Evolutionary conservation across 1,140 invertebrate species (phyloP), one percentile per base, ranked within the genome.

Genomic region (Drosophila tani): DNA sequence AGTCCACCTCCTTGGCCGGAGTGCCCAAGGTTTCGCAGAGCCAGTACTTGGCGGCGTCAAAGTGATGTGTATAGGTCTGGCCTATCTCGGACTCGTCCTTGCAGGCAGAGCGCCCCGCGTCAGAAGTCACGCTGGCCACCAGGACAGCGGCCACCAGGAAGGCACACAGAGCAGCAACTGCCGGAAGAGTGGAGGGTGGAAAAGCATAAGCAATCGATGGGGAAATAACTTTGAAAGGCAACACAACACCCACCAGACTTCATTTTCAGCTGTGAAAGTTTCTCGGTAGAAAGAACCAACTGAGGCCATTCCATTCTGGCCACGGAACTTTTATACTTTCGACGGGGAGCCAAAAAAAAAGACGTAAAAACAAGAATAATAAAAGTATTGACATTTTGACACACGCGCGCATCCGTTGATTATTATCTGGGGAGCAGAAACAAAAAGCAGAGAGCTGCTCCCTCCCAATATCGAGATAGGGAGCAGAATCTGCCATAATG

Each of bases 1-100:
- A 92, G 49, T 92, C 91, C 21, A 83, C 46, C 49, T 92, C 91
- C 17, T 74, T 81, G 64, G 91, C 91, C 2, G 79, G 49, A 2
- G 35, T 66, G 35, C 62, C 68, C 14, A 91, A 58, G 5, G 62
- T 79, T 59, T 92, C 91, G 77, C 91, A 92, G 32, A 75, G 79
- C 91, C 91, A 92, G 64, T 91, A 92, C 58, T 92, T 92, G 45
- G 91, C 77, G 24, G 91, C 81, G 56, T 92, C 91, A 62, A 91
- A 92, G 46, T 92, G 91, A 56, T 92, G 83, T 1, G 83, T 51
- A 29, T 79, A 92, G 14, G 87, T 91, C 53, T 92, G 49, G 0
- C 91, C 91, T 17, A 92, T 21, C 55, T 92, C 91, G 1, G 76
- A 77, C 51, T 75, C 82, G 60, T 92, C 87, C 62, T 75, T 60